Evolutionary conservation across 2,797 vertebrate species (phyloP), one percentile per base, ranked within the genome.

Genomic region (Brachymystax lenok): DNA sequence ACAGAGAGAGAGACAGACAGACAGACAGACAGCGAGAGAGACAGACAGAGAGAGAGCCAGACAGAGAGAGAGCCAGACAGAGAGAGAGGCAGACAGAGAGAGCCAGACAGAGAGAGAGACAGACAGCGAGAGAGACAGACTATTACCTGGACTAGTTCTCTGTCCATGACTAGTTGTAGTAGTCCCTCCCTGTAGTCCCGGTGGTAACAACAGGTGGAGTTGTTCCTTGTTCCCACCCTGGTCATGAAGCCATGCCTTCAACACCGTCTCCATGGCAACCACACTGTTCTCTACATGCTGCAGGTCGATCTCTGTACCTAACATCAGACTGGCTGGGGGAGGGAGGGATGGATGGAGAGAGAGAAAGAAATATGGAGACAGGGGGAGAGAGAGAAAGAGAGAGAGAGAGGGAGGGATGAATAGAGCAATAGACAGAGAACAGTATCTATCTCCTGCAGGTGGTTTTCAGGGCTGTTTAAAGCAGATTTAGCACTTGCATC

Each of bases 201-300:
- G 74, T 1, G 97, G 95, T 82, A 99, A 92, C 79, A 98, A 86
- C 68, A 99, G 95, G 73, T 97, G 96, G 68, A 99, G 90, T 52
- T 98, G 95, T 82, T 99, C 97, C 77, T 81, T 90, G 82, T 98
- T 95, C 2, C 95, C 95, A 27, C 93, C 88, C 6, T 91, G 94
- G 77, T 95, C 95, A 0, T 96, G 96, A n/a, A 99, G 93, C 97
- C 97, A 99, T 0, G 90, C 87, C 89, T 98, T 99, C 77, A 98
- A 93, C 80, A 96, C 87, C 33, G 77, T 94, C 85, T 99, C 97
- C 88, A 99, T 75, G 83, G 95, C 94, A 33, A 96, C 75, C 64
- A 93, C 89, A 3, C 93, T 95, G 73, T 95, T 96, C 78, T 96
- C 95, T 79, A 97, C 79, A 14, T 77, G 89, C 87, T 96, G 96